Evolutionary conservation across 2,113 vertebrate species (phyloP).

Genomic region (Notarius lentiginosus): DNA sequence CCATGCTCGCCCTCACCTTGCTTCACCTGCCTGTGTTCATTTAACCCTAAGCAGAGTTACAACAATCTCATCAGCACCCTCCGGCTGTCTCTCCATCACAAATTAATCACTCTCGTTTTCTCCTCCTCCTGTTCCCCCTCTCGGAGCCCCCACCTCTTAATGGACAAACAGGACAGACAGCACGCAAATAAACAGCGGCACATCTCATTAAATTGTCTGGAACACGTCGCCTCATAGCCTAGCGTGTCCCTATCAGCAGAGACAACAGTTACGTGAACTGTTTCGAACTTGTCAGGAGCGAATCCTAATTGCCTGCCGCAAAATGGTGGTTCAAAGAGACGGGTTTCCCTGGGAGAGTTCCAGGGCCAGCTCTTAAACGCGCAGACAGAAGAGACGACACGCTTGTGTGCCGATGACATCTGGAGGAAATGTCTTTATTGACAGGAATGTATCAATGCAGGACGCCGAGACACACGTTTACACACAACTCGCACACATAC

Average conservation of each 20-base stretch:
- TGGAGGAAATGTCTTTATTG: conserved; percentile 85
- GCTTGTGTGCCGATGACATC: conserved; percentile 79
- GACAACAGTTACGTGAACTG: conserved; percentile 81
- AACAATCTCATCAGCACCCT: conserved; percentile 54
- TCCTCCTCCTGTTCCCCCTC: conserved; percentile 17
- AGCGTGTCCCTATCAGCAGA: conserved; percentile 77
- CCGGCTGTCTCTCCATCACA: conserved; percentile 62
- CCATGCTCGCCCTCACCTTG: neutral
- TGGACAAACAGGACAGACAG: conserved; percentile 75
- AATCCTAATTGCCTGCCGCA: conserved; percentile 79
- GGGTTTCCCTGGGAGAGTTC: conserved; percentile 80
- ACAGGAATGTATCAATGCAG: conserved; percentile 75
- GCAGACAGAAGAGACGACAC: conserved; percentile 76
- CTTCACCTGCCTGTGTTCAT: conserved; percentile 58
- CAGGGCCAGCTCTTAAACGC: conserved; percentile 74
- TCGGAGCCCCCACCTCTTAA: conserved; percentile 61
- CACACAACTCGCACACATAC: conserved; percentile 6
- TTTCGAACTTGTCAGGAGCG: conserved; percentile 82
- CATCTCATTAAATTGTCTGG: conserved; percentile 82
- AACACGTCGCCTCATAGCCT: conserved; percentile 71
- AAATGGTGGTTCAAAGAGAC: conserved; percentile 81
- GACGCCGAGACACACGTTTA: conserved; percentile 50
- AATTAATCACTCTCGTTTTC: conserved; percentile 56
- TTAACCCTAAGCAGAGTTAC: conserved; percentile 61
- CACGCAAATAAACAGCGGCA: conserved; percentile 71